Evolutionary conservation across 2,113 vertebrate species (phyloP), one percentile per base, ranked within the genome.

Genomic region (Notarius quadriscutis): DNA sequence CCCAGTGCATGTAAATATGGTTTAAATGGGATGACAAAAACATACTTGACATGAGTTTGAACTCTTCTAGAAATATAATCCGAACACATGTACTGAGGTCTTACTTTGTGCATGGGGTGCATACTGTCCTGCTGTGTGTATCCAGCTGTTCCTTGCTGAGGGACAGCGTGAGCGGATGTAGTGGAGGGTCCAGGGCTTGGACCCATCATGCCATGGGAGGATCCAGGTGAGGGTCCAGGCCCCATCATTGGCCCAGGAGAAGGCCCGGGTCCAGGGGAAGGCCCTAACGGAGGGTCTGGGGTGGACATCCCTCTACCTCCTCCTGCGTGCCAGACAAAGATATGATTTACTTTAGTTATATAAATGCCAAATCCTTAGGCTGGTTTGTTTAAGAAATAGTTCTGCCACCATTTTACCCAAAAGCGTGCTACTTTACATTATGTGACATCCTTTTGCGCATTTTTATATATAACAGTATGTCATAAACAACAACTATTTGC

Each of bases 201-300:
- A 11, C 97, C 97, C 97, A 98, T 97, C 96, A 98, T 97, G 48
- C 96, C 96, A 90, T 98, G 97, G 4, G 97, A 97, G 25, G 97
- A 97, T 0, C 97, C 97, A 0, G 97, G 97, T 77, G 96, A 97
- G 69, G 97, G 97, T 4, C 97, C 97, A 0, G 97, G 96, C 4
- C 97, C 97, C 88, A 97, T 34, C 97, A 97, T 96, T 7, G 96
- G 95, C 17, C 97, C 96, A 0, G 97, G 97, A 0, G 97, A 97
- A 41, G 97, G 97, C 0, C 97, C 97, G 0, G 96, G 97, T 5
- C 97, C 97, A 0, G 97, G 97, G 67, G 96, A 97, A 72, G 97
- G 97, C 1, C 97, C 97, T 95, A 98, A 94, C 0, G 97, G 95
- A 88, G 97, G 97, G 74, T 98, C 97, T 30, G 97, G 96, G 25